A percentile compares a stretch with the other conserved stretches of the same genome.
These are phyloP conservation scores for Magallana gigas DNA, from an alignment of 1,140 invertebrate genomes.

Conservation along the genomic window DNA sequence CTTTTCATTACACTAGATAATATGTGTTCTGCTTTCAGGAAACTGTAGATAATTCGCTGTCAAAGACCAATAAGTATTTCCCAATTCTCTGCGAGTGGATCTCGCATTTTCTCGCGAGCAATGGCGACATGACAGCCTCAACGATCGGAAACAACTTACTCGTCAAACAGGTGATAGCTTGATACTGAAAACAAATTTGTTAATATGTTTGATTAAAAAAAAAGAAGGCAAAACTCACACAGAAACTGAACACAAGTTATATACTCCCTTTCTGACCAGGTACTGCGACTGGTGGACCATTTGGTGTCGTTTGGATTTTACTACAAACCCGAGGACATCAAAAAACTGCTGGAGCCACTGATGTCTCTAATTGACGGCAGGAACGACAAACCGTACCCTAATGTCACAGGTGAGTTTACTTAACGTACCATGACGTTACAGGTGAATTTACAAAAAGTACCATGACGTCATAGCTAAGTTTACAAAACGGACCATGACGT, in stretches of 20 bases:
- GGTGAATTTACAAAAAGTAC: too few species aligned
- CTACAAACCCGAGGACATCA: conserved; percentile 70
- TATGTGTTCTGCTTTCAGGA: not conserved
- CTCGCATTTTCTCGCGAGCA: conserved; percentile 72
- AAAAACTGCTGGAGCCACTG: conserved; percentile 69
- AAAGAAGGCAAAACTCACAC: too few species aligned
- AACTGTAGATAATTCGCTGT: conserved; percentile 15
- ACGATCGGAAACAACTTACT: conserved; percentile 76
- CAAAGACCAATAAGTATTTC: conserved; percentile 69
- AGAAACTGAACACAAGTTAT: too few species aligned
- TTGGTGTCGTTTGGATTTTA: conserved; percentile 75
- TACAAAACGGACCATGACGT: too few species aligned
- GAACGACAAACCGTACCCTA: conserved; percentile 73
- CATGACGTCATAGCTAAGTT: too few species aligned
- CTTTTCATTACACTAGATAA: not conserved
- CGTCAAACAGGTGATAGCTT: conserved; percentile 69
- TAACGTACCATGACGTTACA: too few species aligned
- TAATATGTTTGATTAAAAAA: too few species aligned
- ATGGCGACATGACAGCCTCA: conserved; percentile 76
- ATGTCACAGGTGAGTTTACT: conserved; percentile 41
- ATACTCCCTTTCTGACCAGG: conserved; percentile 52
- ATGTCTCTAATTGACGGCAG: conserved; percentile 72
- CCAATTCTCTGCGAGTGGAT: conserved; percentile 75
- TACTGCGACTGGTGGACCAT: conserved; percentile 70
- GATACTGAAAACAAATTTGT: too few species aligned